Evolutionary conservation across 2,797 vertebrate genomes (phyloP), one percentile per base, ranked within the genome.

Genomic region (Serranus cabrilla): DNA sequence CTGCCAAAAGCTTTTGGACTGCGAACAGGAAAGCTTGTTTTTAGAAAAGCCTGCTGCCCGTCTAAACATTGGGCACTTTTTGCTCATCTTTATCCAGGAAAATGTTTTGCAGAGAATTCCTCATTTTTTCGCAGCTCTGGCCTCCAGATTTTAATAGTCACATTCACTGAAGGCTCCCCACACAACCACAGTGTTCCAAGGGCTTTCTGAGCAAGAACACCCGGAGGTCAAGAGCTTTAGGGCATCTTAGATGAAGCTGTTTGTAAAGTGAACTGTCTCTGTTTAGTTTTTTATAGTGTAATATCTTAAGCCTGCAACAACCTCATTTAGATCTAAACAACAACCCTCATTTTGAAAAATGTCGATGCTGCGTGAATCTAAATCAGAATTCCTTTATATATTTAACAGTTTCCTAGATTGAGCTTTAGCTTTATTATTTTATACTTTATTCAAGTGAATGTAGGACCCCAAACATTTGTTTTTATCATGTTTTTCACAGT

Each of bases 1-100:
- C 50, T 72, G 81, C 82, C 86, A 84, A 60, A 27, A 64, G 34
- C 52, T 64, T 80, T 82, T 76, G 72, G 87, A 89, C 21, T 12
- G 43, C 9, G 45, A 83, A 71, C 50, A 77, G 63, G 70, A 25
- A 2, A 21, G 50, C 70, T 49, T 82, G 77, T 77, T 74, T 85
- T 78, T 63, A 72, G 61, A 49, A 62, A 71, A 82, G 58, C 49
- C 40, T 45, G 59, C 71, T 71, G 81, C 68, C 76, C 58, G 66
- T 46, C 18, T 82, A 63, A 82, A 87, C 74, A 78, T 11, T 23
- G 42, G 74, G 45, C 66, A 39, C 25, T 31, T 71, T 78, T 25
- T 40, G 50, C 49, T 57, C 27, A 47, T 72, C 40, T 65, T 74
- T 37, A 62, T 80, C 69, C 74, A 76, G 62, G 55, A 52, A 63